Base-by-base conservation (phyloP, 2,113 vertebrate genomes). In the Daboia siamensis region DNA sequence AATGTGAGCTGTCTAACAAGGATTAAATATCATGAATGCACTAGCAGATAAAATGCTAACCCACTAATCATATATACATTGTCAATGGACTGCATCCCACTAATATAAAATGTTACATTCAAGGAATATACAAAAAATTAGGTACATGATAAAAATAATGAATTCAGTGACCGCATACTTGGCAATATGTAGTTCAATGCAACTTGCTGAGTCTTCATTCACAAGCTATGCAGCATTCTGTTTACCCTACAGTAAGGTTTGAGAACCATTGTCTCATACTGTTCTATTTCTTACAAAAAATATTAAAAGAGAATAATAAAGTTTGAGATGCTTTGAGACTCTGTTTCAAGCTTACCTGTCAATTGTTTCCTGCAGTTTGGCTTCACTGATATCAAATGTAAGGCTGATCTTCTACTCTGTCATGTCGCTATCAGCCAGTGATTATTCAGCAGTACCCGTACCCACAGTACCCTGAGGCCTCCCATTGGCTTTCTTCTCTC, bases 321-420 rank as follows among this genome's bases (percentile, higher is more conserved):
- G 24, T 86, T 91, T 46, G 54, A 33, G 61, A 61, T 85, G 33
- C 74, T 91, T 91, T 55, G 87, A 46, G 87, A 46, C 56, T 29
- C 48, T 88, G 1, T 91, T 90, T 55, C 89, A 44, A 64, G 95
- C 95, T 97, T 96, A 97, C 96, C 96, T 97, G 96, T 95, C 96
- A 96, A 93, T 92, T 96, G 93, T 95, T 96, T 96, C 96, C 95
- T 0, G 92, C 96, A 96, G 96, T 95, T 96, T 96, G 96, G 96
- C 94, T 97, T 95, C 96, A 96, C 96, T 3, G 94, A 96, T 96
- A 93, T 90, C 96, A 97, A 95, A 51, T 51, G 96, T 95, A 97
- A 96, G 92, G 95, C 95, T 96, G 96, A 95, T 97, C 95, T 96
- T 97, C 97, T 97, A 96, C 94, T 97, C 96, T 97, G 96, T 96